phyloP scores from a whole-genome alignment of 2,113 vertebrate genomes.

The Chaetodon trifascialis region DNA sequence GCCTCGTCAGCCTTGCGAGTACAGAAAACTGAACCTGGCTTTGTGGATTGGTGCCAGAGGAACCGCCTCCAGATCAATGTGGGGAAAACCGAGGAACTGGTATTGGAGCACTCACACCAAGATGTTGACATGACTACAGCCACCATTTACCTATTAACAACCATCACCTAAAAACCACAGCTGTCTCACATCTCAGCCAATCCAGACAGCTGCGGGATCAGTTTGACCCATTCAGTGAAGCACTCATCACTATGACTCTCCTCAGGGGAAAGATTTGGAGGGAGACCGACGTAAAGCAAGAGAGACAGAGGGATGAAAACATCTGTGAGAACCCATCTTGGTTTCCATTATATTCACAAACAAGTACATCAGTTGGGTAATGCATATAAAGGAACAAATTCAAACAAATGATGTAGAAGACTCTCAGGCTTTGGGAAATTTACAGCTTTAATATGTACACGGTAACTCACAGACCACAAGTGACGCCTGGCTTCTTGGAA shows the following conservation, averaged over 20 bases:
- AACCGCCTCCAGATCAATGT: too few relatives aligned
- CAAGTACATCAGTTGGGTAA: slow-evolving; percentile 8
- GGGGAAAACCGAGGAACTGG: too few relatives aligned
- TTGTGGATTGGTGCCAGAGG: too few relatives aligned
- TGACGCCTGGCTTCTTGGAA: background rate
- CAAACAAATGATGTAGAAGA: background rate
- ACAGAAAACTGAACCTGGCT: too few relatives aligned
- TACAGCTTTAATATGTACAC: slow-evolving; percentile 3
- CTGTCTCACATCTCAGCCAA: slow-evolving; percentile 66
- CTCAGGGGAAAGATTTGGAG: slow-evolving; percentile 47
- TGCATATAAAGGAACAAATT: background rate
- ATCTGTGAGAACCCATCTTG: slow-evolving; percentile 65
- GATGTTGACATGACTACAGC: background rate
- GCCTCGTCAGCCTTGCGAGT: too few relatives aligned
- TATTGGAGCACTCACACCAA: background rate
- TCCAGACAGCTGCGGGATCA: slow-evolving; percentile 68
- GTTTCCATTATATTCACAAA: slow-evolving; percentile 39
- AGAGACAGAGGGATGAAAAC: slow-evolving; percentile 41
- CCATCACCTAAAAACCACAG: slow-evolving; percentile 57
- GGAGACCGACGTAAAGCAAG: slow-evolving; percentile 19
- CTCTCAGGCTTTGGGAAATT: background rate
- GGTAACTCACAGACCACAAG: slow-evolving; percentile 5
- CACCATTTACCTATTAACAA: slow-evolving; percentile 31
- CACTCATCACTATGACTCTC: slow-evolving; percentile 23
- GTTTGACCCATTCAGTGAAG: slow-evolving; percentile 21